Conservation (phyloP, 2,888 invertebrate genomes). For the Pimpla rufipes region DNA sequence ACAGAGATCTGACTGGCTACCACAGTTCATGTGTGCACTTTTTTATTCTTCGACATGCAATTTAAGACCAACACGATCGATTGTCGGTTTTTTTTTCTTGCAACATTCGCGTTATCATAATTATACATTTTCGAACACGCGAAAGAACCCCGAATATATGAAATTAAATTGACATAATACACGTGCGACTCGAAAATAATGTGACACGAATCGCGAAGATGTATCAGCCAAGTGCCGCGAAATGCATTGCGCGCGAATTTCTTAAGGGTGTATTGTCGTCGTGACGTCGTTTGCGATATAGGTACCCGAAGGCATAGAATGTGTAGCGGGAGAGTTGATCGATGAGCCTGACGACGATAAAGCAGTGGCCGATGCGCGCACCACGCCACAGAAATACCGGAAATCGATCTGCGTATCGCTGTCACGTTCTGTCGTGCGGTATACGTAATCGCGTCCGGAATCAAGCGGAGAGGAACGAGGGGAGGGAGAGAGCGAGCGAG, state of each 20-base stretch:
- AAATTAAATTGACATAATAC: too few species aligned
- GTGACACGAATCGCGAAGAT: too few species aligned
- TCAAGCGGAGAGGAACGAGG: constrained; percentile 51
- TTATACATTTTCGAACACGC: background rate
- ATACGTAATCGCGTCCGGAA: constrained; percentile 53
- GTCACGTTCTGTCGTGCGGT: constrained; percentile 35
- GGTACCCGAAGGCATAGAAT: background rate
- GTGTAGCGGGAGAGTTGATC: constrained; percentile 7
- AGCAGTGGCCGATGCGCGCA: constrained; percentile 17
- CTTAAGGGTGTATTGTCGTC: background rate
- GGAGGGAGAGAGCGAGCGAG: constrained; percentile 54
- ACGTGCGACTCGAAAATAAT: too few species aligned
- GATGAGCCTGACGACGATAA: constrained; percentile 22
- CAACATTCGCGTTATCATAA: background rate
- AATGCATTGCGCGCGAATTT: background rate
- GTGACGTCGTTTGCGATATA: background rate
- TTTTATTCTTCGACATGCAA: constrained; percentile 7
- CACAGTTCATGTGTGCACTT: background rate
- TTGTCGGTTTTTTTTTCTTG: background rate
- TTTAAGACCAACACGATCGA: constrained; percentile 35
- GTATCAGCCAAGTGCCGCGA: background rate
- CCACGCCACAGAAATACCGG: constrained; percentile 42
- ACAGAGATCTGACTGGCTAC: constrained; percentile 19
- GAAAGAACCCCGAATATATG: too few species aligned
- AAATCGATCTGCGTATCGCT: constrained; percentile 52